Conservation (phyloP, 2,888 invertebrate species). For the Iphiclides podalirius region DNA sequence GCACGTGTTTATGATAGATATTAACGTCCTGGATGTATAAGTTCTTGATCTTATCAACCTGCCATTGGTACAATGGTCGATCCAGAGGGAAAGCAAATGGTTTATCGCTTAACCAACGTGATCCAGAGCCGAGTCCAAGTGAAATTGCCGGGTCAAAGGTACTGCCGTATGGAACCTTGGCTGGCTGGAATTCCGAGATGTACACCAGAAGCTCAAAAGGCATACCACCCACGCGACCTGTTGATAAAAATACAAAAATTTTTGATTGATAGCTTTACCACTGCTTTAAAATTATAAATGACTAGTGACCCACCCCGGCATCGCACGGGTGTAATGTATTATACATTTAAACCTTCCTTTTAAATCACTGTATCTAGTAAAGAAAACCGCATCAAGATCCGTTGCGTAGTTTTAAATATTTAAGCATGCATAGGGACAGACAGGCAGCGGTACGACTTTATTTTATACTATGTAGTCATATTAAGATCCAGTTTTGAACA, state of each 20-base stretch:
- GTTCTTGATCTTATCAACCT: constrained; percentile 60
- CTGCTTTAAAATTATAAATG: too few species aligned
- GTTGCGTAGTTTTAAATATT: too few species aligned
- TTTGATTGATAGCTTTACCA: too few species aligned
- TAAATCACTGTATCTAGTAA: too few species aligned
- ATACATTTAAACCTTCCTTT: too few species aligned
- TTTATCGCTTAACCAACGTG: constrained; percentile 50
- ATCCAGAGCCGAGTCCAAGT: constrained; percentile 51
- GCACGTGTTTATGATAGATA: constrained; percentile 72
- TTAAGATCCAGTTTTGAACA: too few species aligned
- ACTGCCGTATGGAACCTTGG: constrained; percentile 54
- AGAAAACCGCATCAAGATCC: too few species aligned
- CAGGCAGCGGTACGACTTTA: too few species aligned
- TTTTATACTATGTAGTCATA: too few species aligned
- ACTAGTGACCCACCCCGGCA: too few species aligned
- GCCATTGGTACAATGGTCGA: constrained; percentile 66
- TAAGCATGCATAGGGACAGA: too few species aligned
- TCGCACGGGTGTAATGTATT: too few species aligned
- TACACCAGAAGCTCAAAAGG: constrained; percentile 82
- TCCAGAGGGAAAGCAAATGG: constrained; percentile 80
- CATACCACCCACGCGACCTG: constrained; percentile 76
- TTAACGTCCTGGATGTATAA: constrained; percentile 70
- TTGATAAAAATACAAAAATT: background rate
- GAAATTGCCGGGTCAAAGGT: constrained; percentile 72
- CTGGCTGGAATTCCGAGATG: constrained; percentile 73